phyloP scores from a whole-genome alignment of 2,797 vertebrate genomes.

The Eidolon dupreanum region DNA sequence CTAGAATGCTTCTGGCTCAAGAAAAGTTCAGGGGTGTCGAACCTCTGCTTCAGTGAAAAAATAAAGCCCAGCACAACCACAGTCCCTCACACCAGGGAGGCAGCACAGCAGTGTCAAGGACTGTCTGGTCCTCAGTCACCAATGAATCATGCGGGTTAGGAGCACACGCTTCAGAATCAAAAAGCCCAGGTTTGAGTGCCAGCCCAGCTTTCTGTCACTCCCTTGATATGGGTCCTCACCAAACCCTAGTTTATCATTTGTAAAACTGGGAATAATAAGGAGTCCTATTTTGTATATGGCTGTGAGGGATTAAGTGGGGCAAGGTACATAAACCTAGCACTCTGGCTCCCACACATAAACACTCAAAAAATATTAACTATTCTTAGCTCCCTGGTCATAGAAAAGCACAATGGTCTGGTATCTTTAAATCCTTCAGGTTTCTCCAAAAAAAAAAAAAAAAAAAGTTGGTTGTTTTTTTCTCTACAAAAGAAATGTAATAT shows the following conservation, averaged over 20 bases:
- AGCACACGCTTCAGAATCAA: not conserved
- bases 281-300: not conserved
- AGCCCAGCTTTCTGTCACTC: not conserved
- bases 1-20: not conserved
- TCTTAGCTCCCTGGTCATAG: not conserved
- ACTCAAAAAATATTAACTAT: not conserved
- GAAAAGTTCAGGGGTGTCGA: not conserved
- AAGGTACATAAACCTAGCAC: not conserved
- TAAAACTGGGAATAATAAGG: not conserved
- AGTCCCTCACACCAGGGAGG: not conserved
- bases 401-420: not conserved
- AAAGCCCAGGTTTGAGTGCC: not conserved
- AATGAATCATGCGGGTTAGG: not conserved
- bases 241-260: not conserved
- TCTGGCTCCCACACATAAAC: not conserved
- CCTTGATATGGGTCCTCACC: not conserved
- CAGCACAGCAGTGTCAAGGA: not conserved
- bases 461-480: accelerated
- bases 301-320: not conserved
- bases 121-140: not conserved
- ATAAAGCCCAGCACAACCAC: not conserved
- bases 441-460: not conserved
- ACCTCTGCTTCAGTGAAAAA: not conserved
- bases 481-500: not conserved
- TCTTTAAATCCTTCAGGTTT: not conserved